These are phyloP conservation scores for Heliocidaris erythrogramma DNA, from an alignment of 35 echinoderm and acorn worm genomes.

Conservation along the genomic window DNA sequence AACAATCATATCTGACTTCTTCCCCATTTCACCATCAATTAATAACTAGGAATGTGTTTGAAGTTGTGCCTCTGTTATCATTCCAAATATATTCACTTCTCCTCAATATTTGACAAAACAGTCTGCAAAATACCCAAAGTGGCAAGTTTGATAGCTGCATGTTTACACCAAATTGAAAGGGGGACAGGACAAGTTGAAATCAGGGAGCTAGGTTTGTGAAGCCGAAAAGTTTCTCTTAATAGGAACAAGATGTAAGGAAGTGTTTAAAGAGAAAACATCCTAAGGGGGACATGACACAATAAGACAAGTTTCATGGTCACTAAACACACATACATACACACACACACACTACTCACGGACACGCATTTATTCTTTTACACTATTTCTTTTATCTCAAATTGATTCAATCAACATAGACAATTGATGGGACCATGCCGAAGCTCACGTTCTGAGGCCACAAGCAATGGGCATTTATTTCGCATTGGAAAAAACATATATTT, in stretches of 20 bases:
- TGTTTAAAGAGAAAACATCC: conserved; percentile 21
- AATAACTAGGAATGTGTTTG: conserved; percentile 15
- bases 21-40: not conserved
- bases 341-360: not conserved
- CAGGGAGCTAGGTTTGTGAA: not conserved
- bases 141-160: conserved; percentile 20
- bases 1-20: not conserved
- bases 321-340: not conserved
- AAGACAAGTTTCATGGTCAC: not conserved
- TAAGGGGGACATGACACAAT: not conserved
- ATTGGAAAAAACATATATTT: no score
- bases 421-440: not conserved
- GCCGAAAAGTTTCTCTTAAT: not conserved
- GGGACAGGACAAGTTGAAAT: not conserved
- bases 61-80: conserved; percentile 32
- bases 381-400: not conserved
- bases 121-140: not conserved
- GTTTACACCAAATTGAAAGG: not conserved
- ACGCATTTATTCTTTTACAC: not conserved
- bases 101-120: conserved; percentile 25
- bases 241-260: conserved; percentile 11
- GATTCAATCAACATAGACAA: conserved; percentile 23
- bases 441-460: not conserved
- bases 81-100: conserved; percentile 10
- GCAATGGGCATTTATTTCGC: not conserved